Percentiles rank a stretch among this genome's conserved stretches.
phyloP scores from a whole-genome alignment of 2,797 vertebrate genomes.

The Sebastes oblongus region DNA sequence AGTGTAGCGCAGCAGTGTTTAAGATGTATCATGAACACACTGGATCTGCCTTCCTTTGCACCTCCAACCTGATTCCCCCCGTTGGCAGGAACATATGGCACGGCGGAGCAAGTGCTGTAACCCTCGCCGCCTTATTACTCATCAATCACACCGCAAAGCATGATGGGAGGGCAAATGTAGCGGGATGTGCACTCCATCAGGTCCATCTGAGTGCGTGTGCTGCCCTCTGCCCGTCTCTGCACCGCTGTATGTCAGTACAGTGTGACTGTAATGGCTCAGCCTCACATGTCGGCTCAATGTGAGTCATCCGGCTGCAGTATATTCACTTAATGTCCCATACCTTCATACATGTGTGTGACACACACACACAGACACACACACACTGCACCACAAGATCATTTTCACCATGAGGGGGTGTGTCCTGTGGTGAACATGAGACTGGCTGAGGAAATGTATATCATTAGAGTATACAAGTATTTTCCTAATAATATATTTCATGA shows the following conservation, averaged over 20 bases:
- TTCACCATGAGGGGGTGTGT: background rate
- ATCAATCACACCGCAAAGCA: constrained; percentile 69
- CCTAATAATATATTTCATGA: background rate
- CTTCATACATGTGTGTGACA: background rate
- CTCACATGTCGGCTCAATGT: constrained; percentile 32
- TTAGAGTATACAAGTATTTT: background rate
- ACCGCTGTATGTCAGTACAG: constrained; percentile 10
- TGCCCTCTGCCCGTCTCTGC: background rate
- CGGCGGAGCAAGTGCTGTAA: constrained; percentile 30
- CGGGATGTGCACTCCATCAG: constrained; percentile 39
- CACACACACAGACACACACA: background rate
- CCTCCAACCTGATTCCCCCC: background rate
- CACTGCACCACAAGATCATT: constrained; percentile 7
- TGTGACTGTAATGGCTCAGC: constrained; percentile 24
- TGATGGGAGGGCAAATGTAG: constrained; percentile 57
- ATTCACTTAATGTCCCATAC: background rate
- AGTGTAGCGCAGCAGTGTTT: too few species aligned
- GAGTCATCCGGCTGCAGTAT: constrained; percentile 44
- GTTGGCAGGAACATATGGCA: constrained; percentile 36
- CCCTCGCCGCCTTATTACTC: constrained; percentile 39
- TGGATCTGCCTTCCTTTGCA: background rate
- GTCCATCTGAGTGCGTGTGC: constrained; percentile 6
- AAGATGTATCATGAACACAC: background rate
- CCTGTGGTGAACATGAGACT: background rate
- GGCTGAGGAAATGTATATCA: background rate